Percentiles rank a stretch among this genome's conserved stretches.
Conservation (phyloP, 2,888 invertebrate species). For the Sericinus montela region DNA sequence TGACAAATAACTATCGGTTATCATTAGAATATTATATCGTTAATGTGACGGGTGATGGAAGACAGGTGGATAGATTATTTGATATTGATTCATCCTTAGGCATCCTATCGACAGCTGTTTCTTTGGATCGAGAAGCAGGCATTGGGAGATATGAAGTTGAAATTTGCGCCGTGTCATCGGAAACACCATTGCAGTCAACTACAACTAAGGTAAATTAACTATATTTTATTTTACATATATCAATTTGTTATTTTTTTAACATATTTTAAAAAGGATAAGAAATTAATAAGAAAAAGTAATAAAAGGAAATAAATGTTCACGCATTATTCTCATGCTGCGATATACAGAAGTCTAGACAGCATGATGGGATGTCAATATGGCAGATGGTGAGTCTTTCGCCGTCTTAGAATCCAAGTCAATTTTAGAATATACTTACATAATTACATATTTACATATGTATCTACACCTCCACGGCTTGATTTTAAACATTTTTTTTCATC, state of each 20-base stretch:
- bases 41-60: slow-evolving; percentile 86
- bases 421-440: no score
- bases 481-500: no score
- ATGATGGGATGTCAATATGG: no score
- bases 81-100: slow-evolving; percentile 94
- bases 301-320: neutral
- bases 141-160: slow-evolving; percentile 90
- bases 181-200: slow-evolving; percentile 85
- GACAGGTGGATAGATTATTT: slow-evolving; percentile 92
- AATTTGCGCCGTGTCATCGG: slow-evolving; percentile 89
- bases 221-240: neutral
- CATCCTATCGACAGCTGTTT: slow-evolving; percentile 90
- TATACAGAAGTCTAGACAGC: no score
- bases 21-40: slow-evolving; percentile 94
- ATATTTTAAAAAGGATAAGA: no score
- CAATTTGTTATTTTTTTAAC: no score
- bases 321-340: no score
- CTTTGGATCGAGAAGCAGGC: slow-evolving; percentile 91
- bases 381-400: no score
- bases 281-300: neutral
- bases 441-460: no score
- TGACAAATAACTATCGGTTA: slow-evolving; percentile 84
- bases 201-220: slow-evolving; percentile 86
- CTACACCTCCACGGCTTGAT: no score
- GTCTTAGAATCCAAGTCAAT: no score